Evolutionary conservation across 2,797 vertebrate species (phyloP), one percentile per base, ranked within the genome.

Genomic region (Adrianichthys oophorus): DNA sequence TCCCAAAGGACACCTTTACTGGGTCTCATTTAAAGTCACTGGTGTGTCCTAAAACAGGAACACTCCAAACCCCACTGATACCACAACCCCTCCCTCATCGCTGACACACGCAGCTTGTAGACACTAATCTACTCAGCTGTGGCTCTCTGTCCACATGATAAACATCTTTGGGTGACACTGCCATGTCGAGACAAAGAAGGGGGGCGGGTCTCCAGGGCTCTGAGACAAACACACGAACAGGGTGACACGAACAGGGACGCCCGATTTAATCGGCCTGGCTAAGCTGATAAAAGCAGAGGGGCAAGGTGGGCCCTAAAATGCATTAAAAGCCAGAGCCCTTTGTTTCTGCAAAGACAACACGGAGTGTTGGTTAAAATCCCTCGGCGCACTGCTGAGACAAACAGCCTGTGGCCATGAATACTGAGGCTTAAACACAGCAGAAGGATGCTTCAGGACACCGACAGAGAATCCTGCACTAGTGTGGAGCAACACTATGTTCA

Each of bases 111-210:
- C 70, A 75, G 4, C 68, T 52, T 37, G 65, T 43, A 85, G 75
- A 85, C 80, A 68, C 65, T 89, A 82, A 83, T 88, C 87, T 83
- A 81, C 82, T 86, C 87, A 88, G 82, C 87, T 89, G 84, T 75
- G 73, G 52, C 65, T 57, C 74, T 59, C 44, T 29, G 41, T 66
- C 69, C 52, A 43, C 58, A 75, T 68, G 70, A 70, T 89, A 88
- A 89, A 89, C 80, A 85, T 85, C 85, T 87, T 80, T 88, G 81
- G 83, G 78, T 83, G 70, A 85, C 82, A 76, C 74, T 65, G 68
- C 52, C 73, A 68, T 66, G 67, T 83, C 59, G 66, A 88, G 83
- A 89, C 83, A 88, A 85, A 84, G 26, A 29, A 29, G 26, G 4
- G 24, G n/a, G 62, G 74, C 10, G 71, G 73, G 26, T 78, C 74